These are phyloP conservation scores for Cassiopea andromeda DNA, from an alignment of 30 jellyfish, hydroid and myxozoan genomes.

Conservation along the genomic window DNA sequence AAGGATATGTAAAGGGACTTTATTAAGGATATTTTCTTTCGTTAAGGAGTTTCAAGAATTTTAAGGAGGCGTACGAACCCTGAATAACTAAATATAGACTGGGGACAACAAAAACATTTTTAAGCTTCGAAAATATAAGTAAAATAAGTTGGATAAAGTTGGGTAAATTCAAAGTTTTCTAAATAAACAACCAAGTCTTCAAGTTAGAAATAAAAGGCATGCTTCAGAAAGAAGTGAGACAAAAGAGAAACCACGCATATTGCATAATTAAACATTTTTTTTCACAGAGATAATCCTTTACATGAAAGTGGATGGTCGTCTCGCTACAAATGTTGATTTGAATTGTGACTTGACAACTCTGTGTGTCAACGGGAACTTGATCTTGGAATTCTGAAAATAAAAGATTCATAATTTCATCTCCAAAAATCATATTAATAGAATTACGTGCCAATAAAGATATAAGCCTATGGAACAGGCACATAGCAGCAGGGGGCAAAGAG, in stretches of 20 bases:
- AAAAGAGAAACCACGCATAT: not conserved
- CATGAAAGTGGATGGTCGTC: slow-evolving; percentile 91
- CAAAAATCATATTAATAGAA: not conserved
- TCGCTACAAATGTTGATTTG: slow-evolving; percentile 87
- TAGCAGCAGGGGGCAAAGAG: too few relatives aligned
- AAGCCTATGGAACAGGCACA: too few relatives aligned
- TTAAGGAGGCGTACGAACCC: too few relatives aligned
- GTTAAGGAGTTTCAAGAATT: too few relatives aligned
- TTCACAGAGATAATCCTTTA: slow-evolving; percentile 39
- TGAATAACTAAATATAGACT: too few relatives aligned
- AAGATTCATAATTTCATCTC: not conserved
- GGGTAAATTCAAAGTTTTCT: too few relatives aligned
- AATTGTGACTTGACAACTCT: slow-evolving; percentile 88
- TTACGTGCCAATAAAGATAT: not conserved
- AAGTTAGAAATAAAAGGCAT: not conserved
- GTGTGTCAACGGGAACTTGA: slow-evolving; percentile 96
- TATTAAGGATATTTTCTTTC: too few relatives aligned
- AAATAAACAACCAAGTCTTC: too few relatives aligned
- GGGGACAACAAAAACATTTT: too few relatives aligned
- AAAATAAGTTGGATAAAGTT: too few relatives aligned
- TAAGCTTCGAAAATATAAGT: too few relatives aligned
- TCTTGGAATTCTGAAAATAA: slow-evolving; percentile 82
- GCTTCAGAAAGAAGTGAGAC: not conserved
- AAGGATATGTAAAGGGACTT: too few relatives aligned
- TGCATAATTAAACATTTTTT: not conserved